Base-by-base conservation (phyloP, 1,140 invertebrate genomes). In the Lanistes nyassanus region DNA sequence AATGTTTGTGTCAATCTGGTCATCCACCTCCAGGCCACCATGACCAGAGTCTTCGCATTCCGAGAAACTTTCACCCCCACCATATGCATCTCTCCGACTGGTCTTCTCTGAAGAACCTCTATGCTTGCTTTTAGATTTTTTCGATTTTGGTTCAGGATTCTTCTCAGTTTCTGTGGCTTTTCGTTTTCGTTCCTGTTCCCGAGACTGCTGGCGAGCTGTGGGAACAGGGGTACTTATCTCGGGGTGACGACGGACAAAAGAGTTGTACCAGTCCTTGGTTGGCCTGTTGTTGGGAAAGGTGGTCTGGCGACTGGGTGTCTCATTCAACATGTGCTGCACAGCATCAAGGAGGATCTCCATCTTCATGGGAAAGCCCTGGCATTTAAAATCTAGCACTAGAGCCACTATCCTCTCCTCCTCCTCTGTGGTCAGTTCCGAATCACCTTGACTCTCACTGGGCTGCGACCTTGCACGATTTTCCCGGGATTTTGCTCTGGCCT, bases 1-100 rank as follows among this genome's bases (percentile, higher is more conserved):
- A 37, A 72, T 72, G 70, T 72, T 72, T 16, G 70, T 72, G 55
- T 72, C 70, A 16, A 72, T 72, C n/a, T 58, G 37, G 36, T 72
- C 70, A 16, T 68, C 66, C 23, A 60, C 70, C 13, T 55, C 42
- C 0, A 55, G 42, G 53, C 55, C 53, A 4, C 55, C 53, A 16
- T 72, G 56, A 21, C n/a, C 70, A 1, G 55, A 72, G 29, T 72
- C 70, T 34, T 72, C 70, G 4, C 39, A 53, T 55, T 60, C 55
- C 13, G 51, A 71, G 47, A 37, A 16, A 39, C 47, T 55, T 47
- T 47, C 42, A 47, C 42, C 19, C 42, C 19, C 42, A 47, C 5
- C 5, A 47, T 16, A 47, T 16, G 1, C 42, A 47, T 16, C 42
- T 47, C 42, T 47, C 42, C 19, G 42, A 16, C 42, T 13, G 42